Percentiles rank a stretch among this genome's conserved stretches.
phyloP scores from a whole-genome alignment of 2,113 vertebrate species.

The Mandrillus leucophaeus region DNA sequence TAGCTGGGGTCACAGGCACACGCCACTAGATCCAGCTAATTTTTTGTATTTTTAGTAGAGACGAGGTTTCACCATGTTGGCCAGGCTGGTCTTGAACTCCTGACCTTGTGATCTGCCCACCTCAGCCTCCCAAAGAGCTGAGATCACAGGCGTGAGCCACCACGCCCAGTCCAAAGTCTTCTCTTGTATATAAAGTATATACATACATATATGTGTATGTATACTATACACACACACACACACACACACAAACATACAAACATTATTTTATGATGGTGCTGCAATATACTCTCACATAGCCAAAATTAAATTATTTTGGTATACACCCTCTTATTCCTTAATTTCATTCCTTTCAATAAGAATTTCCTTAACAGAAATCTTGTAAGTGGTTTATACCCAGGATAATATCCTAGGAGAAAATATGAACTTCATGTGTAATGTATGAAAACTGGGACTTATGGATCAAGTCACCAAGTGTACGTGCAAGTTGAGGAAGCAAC shows the following conservation, averaged over 20 bases:
- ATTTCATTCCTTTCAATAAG: background rate
- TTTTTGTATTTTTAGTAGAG: no score
- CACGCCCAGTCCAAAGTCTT: background rate
- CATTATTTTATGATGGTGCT: background rate
- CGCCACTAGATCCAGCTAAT: no score
- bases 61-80: no score
- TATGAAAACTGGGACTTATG: background rate
- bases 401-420: background rate
- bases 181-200: background rate
- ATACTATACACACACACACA: background rate
- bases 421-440: background rate
- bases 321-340: background rate
- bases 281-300: background rate
- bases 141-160: no score
- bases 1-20: no score
- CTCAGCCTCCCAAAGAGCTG: no score
- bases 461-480: background rate
- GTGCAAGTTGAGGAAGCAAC: background rate
- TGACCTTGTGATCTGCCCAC: no score
- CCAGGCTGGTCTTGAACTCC: no score
- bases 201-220: background rate
- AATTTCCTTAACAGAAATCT: background rate
- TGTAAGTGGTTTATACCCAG: background rate
- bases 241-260: background rate
- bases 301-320: background rate